These are phyloP conservation scores for Sebastes aleutianus DNA, from an alignment of 2,797 vertebrate species.

Conservation along the genomic window DNA sequence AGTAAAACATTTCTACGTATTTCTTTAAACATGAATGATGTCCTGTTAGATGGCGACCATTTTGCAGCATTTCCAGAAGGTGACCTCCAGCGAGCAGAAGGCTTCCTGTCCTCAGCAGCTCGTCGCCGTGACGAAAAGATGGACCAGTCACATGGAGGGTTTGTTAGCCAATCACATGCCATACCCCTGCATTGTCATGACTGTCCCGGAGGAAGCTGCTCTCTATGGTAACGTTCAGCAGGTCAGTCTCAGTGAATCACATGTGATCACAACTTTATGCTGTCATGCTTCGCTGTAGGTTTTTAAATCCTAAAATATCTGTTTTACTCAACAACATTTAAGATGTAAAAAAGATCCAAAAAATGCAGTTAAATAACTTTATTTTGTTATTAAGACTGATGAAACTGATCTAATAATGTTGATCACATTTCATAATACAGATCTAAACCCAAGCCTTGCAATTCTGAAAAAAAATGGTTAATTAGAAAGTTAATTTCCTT, in stretches of 20 bases:
- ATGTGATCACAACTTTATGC: background rate
- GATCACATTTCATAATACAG: background rate
- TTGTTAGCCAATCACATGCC: constrained; percentile 85
- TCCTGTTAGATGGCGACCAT: constrained; percentile 82
- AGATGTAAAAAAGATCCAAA: background rate
- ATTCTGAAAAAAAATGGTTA: background rate
- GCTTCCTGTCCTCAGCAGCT: constrained; percentile 80
- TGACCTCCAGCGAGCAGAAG: constrained; percentile 61
- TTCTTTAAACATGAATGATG: background rate
- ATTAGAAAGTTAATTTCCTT: background rate
- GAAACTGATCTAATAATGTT: background rate
- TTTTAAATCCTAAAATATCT: background rate
- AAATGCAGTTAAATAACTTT: background rate
- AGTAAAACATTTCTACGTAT: background rate
- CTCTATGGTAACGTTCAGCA: constrained; percentile 90
- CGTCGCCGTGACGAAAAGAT: constrained; percentile 83
- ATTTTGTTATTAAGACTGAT: background rate
- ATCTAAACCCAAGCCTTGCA: background rate
- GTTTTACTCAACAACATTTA: background rate
- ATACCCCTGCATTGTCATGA: constrained; percentile 85
- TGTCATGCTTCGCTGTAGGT: background rate
- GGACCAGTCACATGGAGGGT: constrained; percentile 79
- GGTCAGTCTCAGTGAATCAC: constrained; percentile 69
- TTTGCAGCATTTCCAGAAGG: constrained; percentile 86
- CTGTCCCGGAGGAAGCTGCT: constrained; percentile 86